phyloP scores from a whole-genome alignment of 2,113 vertebrate genomes.

The Paramisgurnus dabryanus region DNA sequence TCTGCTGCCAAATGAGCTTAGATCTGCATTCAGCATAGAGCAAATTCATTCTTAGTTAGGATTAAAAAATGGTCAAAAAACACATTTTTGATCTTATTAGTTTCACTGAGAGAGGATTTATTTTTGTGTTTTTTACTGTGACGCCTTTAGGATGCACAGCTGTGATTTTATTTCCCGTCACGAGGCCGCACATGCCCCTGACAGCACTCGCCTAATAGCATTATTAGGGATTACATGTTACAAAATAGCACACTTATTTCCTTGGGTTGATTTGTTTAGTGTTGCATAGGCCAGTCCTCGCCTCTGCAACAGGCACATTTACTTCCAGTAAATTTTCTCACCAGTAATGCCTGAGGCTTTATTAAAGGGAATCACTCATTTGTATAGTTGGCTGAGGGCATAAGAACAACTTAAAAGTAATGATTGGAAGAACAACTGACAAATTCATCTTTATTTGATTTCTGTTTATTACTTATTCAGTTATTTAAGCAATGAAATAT shows the following conservation, averaged over 20 bases:
- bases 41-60: background rate
- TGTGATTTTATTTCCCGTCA: constrained; percentile 41
- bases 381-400: background rate
- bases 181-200: constrained; percentile 32
- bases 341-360: background rate
- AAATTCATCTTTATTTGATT: background rate
- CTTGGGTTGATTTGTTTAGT: constrained; percentile 47
- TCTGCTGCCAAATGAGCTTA: constrained; percentile 20
- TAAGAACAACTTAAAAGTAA: background rate
- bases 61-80: constrained; percentile 9
- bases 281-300: background rate
- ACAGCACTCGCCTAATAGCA: constrained; percentile 58
- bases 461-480: too few species aligned
- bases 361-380: background rate
- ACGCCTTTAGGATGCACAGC: constrained; percentile 7
- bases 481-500: background rate
- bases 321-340: background rate
- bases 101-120: constrained; percentile 30
- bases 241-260: constrained; percentile 58
- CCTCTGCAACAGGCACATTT: background rate
- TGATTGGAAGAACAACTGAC: background rate
- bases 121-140: background rate
- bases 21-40: constrained; percentile 33
- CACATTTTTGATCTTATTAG: constrained; percentile 17
- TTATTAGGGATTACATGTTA: constrained; percentile 66